These are phyloP conservation scores for Pelvicachromis taeniatus DNA, from an alignment of 2,113 vertebrate genomes.

Conservation along the genomic window DNA sequence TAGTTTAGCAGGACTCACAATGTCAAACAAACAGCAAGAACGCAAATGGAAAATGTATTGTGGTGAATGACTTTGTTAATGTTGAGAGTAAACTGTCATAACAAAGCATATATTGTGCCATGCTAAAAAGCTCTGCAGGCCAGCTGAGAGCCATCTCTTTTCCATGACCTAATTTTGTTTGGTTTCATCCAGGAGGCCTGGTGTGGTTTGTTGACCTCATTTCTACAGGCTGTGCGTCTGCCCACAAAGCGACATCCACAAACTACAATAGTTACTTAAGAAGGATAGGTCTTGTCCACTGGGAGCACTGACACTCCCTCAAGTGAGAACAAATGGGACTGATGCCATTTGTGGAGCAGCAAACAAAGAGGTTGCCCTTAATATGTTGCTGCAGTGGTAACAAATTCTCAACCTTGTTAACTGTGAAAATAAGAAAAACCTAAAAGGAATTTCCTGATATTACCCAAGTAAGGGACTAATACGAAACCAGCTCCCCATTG, in stretches of 20 bases:
- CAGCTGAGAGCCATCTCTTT: conserved; percentile 46
- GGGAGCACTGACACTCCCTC: conserved; percentile 15
- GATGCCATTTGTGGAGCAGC: conserved; percentile 21
- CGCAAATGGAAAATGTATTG: conserved; percentile 16
- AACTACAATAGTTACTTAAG: conserved; percentile 33
- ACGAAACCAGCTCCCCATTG: not conserved
- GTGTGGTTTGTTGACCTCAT: conserved; percentile 60
- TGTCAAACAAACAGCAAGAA: conserved; percentile 25
- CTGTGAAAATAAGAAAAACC: conserved; percentile 17
- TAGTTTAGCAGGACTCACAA: conserved; percentile 2
- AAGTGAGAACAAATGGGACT: conserved; percentile 26
- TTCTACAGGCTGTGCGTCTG: not conserved
- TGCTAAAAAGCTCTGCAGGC: conserved; percentile 60
- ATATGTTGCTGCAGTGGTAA: conserved; percentile 19
- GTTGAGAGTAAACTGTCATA: conserved; percentile 57
- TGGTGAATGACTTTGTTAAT: conserved; percentile 42
- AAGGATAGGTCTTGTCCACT: conserved; percentile 6
- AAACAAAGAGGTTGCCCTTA: conserved; percentile 41
- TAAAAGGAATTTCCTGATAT: not conserved
- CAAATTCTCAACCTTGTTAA: conserved; percentile 1
- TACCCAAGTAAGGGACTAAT: not conserved
- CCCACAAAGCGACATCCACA: not conserved
- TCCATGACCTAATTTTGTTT: conserved; percentile 71
- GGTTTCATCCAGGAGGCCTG: conserved; percentile 43
- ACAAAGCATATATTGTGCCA: conserved; percentile 60